A percentile compares a stretch with the other conserved stretches of the same genome.
phyloP scores from a whole-genome alignment of 1,140 invertebrate species.

The Drosophila miranda region DNA sequence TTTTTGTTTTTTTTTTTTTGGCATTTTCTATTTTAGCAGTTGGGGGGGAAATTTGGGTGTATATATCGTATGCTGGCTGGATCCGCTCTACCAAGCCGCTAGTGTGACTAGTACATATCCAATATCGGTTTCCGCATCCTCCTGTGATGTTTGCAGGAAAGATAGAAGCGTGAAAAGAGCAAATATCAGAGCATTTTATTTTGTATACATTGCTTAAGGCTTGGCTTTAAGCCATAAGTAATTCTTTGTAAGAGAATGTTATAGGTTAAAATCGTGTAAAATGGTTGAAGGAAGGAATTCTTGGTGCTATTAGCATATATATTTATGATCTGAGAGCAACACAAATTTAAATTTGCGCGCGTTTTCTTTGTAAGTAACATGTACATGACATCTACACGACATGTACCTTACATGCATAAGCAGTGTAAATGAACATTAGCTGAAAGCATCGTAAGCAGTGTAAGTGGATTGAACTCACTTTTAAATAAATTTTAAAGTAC shows the following conservation, averaged over 20 bases:
- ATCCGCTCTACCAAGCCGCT: conserved; percentile 83
- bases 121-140: conserved; percentile 83
- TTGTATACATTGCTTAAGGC: conserved; percentile 65
- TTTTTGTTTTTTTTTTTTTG: conserved; percentile 45
- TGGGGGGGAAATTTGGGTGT: conserved; percentile 13
- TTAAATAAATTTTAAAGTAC: too few relatives aligned
- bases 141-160: conserved; percentile 61
- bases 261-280: conserved; percentile 11
- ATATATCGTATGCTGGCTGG: conserved; percentile 20
- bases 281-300: not conserved
- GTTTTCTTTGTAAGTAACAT: too few relatives aligned
- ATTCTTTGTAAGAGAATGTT: not conserved
- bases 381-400: too few relatives aligned
- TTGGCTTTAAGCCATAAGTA: conserved; percentile 21
- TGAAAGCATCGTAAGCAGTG: too few relatives aligned
- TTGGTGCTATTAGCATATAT: not conserved
- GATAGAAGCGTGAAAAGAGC: conserved; percentile 68
- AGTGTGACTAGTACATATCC: conserved; percentile 84
- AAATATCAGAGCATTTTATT: conserved; percentile 62
- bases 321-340: not conserved
- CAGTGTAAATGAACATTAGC: too few relatives aligned
- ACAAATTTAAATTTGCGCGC: too few relatives aligned
- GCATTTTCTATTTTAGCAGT: conserved; percentile 56
- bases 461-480: too few relatives aligned
- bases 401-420: too few relatives aligned